phyloP scores from a whole-genome alignment of 2,113 vertebrate species.

The Tringa solitaria region DNA sequence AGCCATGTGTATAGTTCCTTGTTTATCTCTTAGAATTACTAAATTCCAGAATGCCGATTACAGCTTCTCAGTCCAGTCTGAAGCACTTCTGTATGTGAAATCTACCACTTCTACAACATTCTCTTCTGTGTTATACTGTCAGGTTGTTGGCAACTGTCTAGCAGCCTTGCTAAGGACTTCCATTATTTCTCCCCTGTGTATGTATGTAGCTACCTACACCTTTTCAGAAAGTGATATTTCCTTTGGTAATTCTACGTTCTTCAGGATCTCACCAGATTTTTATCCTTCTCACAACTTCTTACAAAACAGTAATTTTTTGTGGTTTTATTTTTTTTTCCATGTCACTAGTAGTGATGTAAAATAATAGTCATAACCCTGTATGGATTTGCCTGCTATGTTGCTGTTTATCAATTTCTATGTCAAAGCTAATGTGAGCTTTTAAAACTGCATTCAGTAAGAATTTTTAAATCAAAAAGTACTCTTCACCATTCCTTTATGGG shows the following conservation, averaged over 20 bases:
- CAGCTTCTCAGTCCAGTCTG: background rate
- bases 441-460: background rate
- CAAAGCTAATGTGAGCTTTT: background rate
- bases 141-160: background rate
- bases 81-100: background rate
- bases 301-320: background rate
- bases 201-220: background rate
- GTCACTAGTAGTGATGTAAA: background rate
- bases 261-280: background rate
- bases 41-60: background rate
- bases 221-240: background rate
- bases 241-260: background rate
- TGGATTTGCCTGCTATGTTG: background rate
- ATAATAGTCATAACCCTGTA: background rate
- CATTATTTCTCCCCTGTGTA: background rate
- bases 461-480: background rate
- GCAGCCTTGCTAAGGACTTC: background rate
- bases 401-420: background rate
- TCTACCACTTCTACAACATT: background rate
- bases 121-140: background rate
- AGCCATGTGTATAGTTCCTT: background rate
- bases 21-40: background rate
- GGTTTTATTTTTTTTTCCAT: fast-evolving
- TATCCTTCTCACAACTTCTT: background rate
- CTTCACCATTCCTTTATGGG: background rate